Evolutionary conservation across 2,113 vertebrate species (phyloP).

Genomic region (Donacobius atricapilla): DNA sequence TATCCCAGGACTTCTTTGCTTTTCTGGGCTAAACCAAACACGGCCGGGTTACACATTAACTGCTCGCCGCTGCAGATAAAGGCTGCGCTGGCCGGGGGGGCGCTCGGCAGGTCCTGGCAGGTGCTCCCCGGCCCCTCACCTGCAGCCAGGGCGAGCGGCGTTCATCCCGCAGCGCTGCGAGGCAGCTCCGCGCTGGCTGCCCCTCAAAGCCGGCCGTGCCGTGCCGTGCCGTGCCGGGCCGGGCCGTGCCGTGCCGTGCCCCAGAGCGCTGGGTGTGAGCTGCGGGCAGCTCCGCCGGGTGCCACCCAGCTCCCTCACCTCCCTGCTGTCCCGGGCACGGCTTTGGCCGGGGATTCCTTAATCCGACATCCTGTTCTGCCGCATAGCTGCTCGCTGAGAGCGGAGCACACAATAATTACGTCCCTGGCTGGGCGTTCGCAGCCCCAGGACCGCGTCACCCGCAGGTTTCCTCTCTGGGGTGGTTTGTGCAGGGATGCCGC

Average conservation of each 20-base stretch:
- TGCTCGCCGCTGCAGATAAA: not conserved
- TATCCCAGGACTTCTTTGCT: not conserved
- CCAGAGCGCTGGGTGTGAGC: not conserved
- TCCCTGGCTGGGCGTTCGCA: not conserved
- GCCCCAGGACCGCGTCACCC: not conserved
- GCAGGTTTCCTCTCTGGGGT: not conserved
- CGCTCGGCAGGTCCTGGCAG: not conserved
- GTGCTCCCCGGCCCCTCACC: not conserved
- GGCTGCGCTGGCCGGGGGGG: not conserved
- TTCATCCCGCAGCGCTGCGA: not conserved
- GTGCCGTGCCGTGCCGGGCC: too few species aligned
- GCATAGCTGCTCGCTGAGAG: slow-evolving; percentile 52
- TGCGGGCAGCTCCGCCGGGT: not conserved
- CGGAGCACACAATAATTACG: not conserved
- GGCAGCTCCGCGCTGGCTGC: rapidly evolving
- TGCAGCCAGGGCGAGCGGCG: not conserved
- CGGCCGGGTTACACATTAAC: slow-evolving; percentile 64
- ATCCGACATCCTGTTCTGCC: slow-evolving; percentile 49
- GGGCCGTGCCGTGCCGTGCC: not conserved
- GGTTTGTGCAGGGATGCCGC: not conserved
- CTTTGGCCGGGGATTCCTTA: slow-evolving; percentile 7
- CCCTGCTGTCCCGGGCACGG: not conserved
- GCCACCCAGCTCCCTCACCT: slow-evolving; percentile 6
- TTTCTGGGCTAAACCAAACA: slow-evolving; percentile 51
- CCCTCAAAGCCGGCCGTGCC: rapidly evolving